phyloP scores from a whole-genome alignment of 2,797 vertebrate species.

The Calcarius lapponicus region DNA sequence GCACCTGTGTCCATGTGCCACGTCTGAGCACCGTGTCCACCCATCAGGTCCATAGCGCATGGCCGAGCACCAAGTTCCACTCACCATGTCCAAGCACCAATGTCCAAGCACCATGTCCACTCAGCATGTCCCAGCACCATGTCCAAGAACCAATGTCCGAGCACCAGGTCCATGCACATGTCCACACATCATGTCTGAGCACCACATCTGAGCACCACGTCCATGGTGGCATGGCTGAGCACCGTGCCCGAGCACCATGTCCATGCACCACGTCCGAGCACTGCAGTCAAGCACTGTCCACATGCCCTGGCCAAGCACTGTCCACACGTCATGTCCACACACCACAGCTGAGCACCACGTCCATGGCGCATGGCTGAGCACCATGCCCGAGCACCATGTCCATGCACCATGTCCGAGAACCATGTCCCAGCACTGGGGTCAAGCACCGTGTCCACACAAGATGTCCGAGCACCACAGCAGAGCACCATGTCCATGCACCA shows the following conservation, averaged over 20 bases:
- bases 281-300: not conserved
- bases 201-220: not conserved
- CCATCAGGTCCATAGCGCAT: not conserved
- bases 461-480: too few relatives aligned
- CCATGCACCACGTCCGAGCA: not conserved
- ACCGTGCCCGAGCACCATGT: not conserved
- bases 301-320: not conserved
- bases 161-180: not conserved
- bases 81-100: not conserved
- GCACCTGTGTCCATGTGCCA: not conserved
- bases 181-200: not conserved
- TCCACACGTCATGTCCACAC: not conserved
- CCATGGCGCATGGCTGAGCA: not conserved
- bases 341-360: not conserved
- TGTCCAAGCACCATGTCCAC: not conserved
- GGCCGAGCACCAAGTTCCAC: not conserved
- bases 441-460: not conserved
- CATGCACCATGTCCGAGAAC: not conserved
- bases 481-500: not conserved
- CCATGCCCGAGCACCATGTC: not conserved
- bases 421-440: too few relatives aligned
- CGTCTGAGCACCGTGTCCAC: not conserved
- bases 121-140: not conserved
- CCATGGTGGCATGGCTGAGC: not conserved
- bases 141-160: rapidly evolving